Percentiles rank a stretch among this genome's conserved stretches.
These are phyloP conservation scores for Furnarius figulus DNA, from an alignment of 2,113 vertebrate genomes.

Conservation along the genomic window DNA sequence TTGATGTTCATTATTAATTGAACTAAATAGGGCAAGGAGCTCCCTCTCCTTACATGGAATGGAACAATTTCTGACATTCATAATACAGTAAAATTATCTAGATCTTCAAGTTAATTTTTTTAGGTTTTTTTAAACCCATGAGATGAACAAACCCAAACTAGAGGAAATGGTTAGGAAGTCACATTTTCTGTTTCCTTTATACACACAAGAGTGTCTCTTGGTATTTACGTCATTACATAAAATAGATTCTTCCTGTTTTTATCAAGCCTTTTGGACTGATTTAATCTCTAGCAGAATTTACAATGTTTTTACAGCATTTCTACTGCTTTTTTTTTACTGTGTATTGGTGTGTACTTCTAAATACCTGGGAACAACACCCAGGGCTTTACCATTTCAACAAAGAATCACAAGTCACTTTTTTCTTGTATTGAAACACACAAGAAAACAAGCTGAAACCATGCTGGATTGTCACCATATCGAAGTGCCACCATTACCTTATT, in stretches of 20 bases:
- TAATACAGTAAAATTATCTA: not conserved
- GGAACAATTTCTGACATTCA: not conserved
- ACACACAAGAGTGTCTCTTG: not conserved
- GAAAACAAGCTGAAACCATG: not conserved
- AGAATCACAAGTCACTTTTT: not conserved
- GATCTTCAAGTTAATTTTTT: not conserved
- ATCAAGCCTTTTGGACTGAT: not conserved
- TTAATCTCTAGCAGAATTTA: not conserved
- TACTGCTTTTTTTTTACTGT: not conserved
- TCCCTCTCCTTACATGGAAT: not conserved
- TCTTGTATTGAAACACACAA: not conserved
- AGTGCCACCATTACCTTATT: not conserved
- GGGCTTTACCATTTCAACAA: not conserved
- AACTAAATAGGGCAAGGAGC: not conserved
- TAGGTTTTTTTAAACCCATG: not conserved
- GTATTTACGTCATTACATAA: not conserved
- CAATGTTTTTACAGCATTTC: not conserved
- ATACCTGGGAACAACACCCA: not conserved
- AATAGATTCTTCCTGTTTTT: not conserved
- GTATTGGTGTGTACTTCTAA: not conserved
- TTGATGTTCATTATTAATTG: constrained; percentile 20
- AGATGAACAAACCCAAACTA: not conserved
- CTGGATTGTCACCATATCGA: not conserved
- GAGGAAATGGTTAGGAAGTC: not conserved
- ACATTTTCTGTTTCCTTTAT: not conserved